Evolutionary conservation across 2,888 invertebrate genomes (phyloP).

Genomic region (Latrodectus elegans): DNA sequence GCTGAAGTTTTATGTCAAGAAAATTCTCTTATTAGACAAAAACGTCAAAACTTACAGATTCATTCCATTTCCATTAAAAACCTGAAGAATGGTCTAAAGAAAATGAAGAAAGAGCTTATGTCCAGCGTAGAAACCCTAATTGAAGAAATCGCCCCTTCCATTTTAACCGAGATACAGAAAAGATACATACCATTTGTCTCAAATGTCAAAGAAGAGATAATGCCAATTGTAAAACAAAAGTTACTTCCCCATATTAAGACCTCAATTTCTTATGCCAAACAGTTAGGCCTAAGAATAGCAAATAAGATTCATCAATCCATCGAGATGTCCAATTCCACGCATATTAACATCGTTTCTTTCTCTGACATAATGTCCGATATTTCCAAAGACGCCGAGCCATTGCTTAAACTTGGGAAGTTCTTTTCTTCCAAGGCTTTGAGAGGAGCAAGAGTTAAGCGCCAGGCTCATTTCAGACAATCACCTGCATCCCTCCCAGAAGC

Average conservation of each 20-base stretch:
- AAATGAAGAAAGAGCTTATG: neutral
- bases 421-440: neutral
- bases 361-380: constrained; percentile 20
- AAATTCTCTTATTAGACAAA: too few species aligned
- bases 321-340: constrained; percentile 41
- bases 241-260: constrained; percentile 11
- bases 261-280: neutral
- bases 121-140: neutral
- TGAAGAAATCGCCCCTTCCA: neutral
- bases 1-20: neutral
- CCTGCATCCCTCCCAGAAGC: neutral
- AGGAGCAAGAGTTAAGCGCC: constrained; percentile 2
- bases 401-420: neutral
- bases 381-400: constrained; percentile 1
- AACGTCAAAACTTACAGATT: neutral
- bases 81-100: neutral
- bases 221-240: constrained; percentile 8
- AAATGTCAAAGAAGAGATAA: neutral
- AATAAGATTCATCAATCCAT: constrained; percentile 12
- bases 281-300: neutral
- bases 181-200: neutral
- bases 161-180: neutral
- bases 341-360: constrained; percentile 23
- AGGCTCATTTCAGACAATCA: neutral
- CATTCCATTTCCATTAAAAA: constrained; percentile 28